phyloP scores from a whole-genome alignment of 2,797 vertebrate species.

The Glyptemys insculpta region DNA sequence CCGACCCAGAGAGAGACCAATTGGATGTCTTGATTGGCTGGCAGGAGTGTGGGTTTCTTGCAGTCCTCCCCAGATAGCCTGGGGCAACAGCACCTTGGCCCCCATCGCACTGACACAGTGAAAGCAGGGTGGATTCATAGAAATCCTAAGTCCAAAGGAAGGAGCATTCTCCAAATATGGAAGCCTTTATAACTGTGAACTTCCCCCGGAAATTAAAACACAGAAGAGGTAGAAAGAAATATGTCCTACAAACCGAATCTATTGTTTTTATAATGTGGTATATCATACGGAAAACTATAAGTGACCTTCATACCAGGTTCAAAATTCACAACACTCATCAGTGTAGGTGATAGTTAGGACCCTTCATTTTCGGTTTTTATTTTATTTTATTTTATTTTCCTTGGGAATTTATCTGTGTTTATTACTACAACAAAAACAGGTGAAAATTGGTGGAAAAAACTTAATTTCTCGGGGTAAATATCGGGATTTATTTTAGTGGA shows the following conservation, averaged over 20 bases:
- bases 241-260: accelerated
- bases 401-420: no score
- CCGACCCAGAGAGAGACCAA: background rate
- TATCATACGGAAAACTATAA: background rate
- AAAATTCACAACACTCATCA: background rate
- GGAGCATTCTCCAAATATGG: background rate
- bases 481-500: no score
- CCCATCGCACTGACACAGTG: background rate
- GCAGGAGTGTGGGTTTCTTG: background rate
- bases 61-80: background rate
- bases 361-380: no score
- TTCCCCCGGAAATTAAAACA: accelerated
- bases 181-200: background rate
- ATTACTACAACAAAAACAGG: no score
- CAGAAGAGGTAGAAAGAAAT: background rate
- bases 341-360: background rate
- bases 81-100: background rate
- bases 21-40: background rate
- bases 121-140: background rate
- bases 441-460: no score
- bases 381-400: no score
- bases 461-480: no score
- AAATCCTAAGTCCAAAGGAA: background rate
- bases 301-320: background rate
- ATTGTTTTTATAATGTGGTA: no score